These are phyloP conservation scores for Macroglossus sobrinus DNA, from an alignment of 2,113 vertebrate species.

Conservation along the genomic window DNA sequence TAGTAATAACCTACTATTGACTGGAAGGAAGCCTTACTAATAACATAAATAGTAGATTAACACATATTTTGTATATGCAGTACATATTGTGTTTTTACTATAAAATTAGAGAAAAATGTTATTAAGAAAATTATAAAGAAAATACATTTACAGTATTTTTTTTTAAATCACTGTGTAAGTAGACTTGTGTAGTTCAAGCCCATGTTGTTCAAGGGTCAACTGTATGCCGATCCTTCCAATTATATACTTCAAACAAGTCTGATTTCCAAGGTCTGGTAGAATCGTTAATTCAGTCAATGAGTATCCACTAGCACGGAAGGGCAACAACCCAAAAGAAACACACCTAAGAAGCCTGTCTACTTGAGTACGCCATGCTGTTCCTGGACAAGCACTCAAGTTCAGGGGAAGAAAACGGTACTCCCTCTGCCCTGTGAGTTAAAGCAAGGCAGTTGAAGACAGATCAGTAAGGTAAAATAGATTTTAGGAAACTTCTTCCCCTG, in stretches of 20 bases:
- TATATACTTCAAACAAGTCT: neutral
- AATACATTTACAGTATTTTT: neutral
- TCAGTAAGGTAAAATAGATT: slow-evolving; percentile 6
- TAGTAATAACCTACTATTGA: neutral
- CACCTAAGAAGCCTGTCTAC: neutral
- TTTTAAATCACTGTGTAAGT: neutral
- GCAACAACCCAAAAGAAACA: neutral
- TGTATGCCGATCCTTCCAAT: neutral
- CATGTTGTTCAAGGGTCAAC: neutral
- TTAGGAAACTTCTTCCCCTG: neutral
- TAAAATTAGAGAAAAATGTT: neutral
- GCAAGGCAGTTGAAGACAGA: neutral
- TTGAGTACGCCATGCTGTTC: neutral
- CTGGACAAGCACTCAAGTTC: neutral
- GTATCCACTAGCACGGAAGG: neutral
- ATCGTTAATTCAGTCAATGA: slow-evolving; percentile 21
- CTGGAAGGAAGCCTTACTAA: neutral
- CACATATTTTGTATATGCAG: neutral
- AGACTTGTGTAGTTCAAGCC: neutral
- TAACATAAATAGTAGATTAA: neutral
- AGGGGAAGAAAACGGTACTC: neutral
- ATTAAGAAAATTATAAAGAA: neutral
- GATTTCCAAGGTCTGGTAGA: neutral
- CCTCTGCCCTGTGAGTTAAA: neutral
- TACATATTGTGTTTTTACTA: neutral